Percentiles rank a stretch among this genome's conserved stretches.
phyloP scores from a whole-genome alignment of 2,113 vertebrate genomes.

The Nanorana parkeri region DNA sequence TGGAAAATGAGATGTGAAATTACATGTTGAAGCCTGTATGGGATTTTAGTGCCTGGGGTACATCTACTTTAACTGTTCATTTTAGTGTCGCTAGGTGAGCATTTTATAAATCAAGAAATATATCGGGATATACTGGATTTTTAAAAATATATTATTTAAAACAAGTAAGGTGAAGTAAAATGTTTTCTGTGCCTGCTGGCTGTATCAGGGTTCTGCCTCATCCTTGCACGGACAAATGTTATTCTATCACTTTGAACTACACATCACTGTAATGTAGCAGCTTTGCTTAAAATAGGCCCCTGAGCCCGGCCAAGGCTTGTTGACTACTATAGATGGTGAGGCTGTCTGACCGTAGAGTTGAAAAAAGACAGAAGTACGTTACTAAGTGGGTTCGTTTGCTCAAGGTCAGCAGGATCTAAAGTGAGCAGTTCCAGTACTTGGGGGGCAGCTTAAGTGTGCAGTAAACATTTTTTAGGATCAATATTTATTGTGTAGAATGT shows the following conservation, averaged over 20 bases:
- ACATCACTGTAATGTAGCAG: conserved; percentile 75
- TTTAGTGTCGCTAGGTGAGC: too few relatives aligned
- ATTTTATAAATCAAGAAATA: too few relatives aligned
- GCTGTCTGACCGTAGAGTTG: conserved; percentile 81
- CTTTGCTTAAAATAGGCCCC: conserved; percentile 90
- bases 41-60: too few relatives aligned
- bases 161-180: too few relatives aligned
- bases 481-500: not conserved
- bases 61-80: too few relatives aligned
- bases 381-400: conserved; percentile 79
- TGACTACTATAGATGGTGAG: conserved; percentile 99
- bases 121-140: too few relatives aligned
- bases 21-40: too few relatives aligned
- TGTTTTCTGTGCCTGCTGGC: not conserved
- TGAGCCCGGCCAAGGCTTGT: conserved; percentile 78
- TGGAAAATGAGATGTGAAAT: too few relatives aligned
- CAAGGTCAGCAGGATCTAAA: conserved; percentile 90
- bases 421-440: conserved; percentile 76
- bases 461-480: not conserved
- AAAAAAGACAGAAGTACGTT: conserved; percentile 88
- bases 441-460: conserved; percentile 63
- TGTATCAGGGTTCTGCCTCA: not conserved
- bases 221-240: conserved; percentile 67
- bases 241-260: conserved; percentile 73
- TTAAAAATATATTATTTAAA: too few relatives aligned